Evolutionary conservation across 2,113 vertebrate species (phyloP), one percentile per base, ranked within the genome.

Genomic region (Lampris megalopsis): DNA sequence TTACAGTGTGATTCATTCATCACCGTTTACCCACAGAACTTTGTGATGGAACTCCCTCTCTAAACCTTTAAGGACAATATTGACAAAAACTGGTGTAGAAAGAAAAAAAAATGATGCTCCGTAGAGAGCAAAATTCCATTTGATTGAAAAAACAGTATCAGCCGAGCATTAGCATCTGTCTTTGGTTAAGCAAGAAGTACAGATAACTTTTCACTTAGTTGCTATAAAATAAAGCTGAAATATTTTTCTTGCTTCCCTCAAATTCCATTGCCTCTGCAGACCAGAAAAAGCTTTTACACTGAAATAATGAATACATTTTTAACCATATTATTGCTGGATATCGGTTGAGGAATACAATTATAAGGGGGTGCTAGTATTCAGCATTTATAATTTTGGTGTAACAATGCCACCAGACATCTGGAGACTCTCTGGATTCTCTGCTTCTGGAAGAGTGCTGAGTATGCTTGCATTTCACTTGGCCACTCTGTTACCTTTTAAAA

Each of bases 121-220:
- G 72, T 73, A 73, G 77, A 80, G 65, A 71, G 81, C 79, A 75
- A 72, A 88, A 89, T 88, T 90, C 89, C 83, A 77, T 85, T 88
- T 89, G 80, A 90, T 88, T 88, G 86, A 80, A 86, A 80, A 89
- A 88, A 82, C 81, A 56, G 71, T 75, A 83, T 89, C 91, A 92
- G 89, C 81, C 80, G 83, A 89, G 81, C 89, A 87, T 92, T 86
- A 89, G 84, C 89, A 92, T 92, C 91, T 92, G 92, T 88, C 91
- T 93, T 91, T 88, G 84, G 86, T 93, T 93, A 89, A 86, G 82
- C 73, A 75, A 73, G 79, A 81, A 91, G 86, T 63, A 87, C 89
- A 93, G 90, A 89, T 90, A 89, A 90, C 89, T 91, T 92, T 92
- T 91, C 84, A 90, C 89, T 92, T 90, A 91, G 86, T 90, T 81